A percentile compares a stretch with the other conserved stretches of the same genome.
Conservation (phyloP, 2,113 vertebrate genomes). For the Nipponia nippon region DNA sequence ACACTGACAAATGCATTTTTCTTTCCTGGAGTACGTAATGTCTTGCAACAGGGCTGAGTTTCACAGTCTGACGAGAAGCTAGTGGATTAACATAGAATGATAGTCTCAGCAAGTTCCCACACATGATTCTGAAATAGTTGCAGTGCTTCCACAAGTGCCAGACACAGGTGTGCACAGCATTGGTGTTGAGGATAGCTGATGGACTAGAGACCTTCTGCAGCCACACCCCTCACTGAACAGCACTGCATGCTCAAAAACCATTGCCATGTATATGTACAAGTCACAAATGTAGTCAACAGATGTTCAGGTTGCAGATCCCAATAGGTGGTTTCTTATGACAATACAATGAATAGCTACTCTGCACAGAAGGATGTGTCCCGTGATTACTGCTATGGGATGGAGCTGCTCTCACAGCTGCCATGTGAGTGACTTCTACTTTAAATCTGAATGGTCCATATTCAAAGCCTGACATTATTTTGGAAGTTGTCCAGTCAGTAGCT, state of each 20-base stretch:
- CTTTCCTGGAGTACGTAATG: neutral
- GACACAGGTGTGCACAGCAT: fast-evolving
- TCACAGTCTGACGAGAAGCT: neutral
- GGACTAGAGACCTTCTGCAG: neutral
- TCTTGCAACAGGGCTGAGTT: neutral
- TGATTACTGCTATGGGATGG: neutral
- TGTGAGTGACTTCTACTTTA: neutral
- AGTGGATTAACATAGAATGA: neutral
- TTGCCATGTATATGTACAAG: fast-evolving
- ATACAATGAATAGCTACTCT: neutral
- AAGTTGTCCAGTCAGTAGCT: neutral
- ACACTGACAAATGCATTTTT: neutral
- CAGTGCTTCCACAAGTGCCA: neutral
- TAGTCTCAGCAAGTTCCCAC: neutral
- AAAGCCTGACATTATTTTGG: neutral
- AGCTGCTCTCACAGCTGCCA: neutral
- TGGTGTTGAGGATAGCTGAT: neutral
- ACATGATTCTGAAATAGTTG: neutral
- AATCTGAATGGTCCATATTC: neutral
- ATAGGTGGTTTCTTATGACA: neutral
- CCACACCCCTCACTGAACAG: neutral
- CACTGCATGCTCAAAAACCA: neutral
- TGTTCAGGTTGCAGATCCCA: neutral
- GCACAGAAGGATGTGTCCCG: neutral
- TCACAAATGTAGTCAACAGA: neutral